Evolutionary conservation across 1,140 invertebrate species (phyloP).

Genomic region (Cryptotermes secundus): DNA sequence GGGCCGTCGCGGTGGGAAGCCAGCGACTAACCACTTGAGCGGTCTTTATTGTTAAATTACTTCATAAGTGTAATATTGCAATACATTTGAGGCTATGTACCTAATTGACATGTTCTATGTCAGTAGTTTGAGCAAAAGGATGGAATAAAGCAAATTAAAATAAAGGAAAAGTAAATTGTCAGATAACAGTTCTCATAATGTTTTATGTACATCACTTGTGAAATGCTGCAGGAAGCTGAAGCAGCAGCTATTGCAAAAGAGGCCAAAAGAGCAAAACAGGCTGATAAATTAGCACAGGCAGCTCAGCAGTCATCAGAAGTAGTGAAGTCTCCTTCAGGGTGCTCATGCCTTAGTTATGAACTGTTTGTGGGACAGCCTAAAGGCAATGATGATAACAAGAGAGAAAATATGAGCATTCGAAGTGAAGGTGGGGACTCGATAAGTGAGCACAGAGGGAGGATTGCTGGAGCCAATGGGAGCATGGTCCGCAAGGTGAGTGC

Average conservation of each 20-base stretch:
- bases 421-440: constrained; percentile 82
- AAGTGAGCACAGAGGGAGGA: constrained; percentile 67
- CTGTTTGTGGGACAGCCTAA: constrained; percentile 84
- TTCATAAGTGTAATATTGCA: no score
- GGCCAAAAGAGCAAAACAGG: constrained; percentile 69
- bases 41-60: no score
- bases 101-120: no score
- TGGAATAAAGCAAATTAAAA: no score
- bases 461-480: constrained; percentile 59
- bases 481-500: constrained; percentile 82
- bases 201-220: neutral
- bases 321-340: constrained; percentile 83
- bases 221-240: constrained; percentile 65
- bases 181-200: no score
- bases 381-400: constrained; percentile 81
- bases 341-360: constrained; percentile 87
- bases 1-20: no score
- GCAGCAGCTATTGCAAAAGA: constrained; percentile 73
- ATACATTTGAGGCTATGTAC: no score
- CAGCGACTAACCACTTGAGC: no score
- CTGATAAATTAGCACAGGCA: constrained; percentile 54
- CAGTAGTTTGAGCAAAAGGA: no score
- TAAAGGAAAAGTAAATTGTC: no score
- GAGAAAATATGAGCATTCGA: constrained; percentile 86
- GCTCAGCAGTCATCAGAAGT: constrained; percentile 52